phyloP scores from a whole-genome alignment of 53 echinoderm and acorn worm genomes.

The Crossaster papposus region DNA sequence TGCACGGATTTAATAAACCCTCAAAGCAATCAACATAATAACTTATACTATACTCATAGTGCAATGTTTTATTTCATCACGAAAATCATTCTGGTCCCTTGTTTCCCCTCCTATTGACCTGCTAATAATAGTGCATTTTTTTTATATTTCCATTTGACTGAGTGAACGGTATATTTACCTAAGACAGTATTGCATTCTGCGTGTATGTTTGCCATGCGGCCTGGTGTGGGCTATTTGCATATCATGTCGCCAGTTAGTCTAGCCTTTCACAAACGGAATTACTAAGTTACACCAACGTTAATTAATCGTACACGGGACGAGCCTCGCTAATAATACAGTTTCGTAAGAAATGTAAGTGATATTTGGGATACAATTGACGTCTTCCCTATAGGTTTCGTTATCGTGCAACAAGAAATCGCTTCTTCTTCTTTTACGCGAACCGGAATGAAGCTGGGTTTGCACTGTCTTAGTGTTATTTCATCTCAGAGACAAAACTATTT shows the following conservation, averaged over 20 bases:
- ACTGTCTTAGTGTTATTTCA: background rate
- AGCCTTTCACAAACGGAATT: slow-evolving; percentile 35
- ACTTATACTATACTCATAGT: too few species aligned
- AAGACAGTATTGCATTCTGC: slow-evolving; percentile 35
- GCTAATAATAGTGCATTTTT: slow-evolving; percentile 14
- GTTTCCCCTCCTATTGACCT: slow-evolving; percentile 28
- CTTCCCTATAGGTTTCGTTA: background rate
- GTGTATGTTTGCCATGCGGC: slow-evolving; percentile 39
- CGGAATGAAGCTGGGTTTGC: background rate
- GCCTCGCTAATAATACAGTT: background rate
- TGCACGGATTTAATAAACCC: background rate
- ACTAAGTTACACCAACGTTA: slow-evolving; percentile 44
- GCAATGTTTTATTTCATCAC: background rate
- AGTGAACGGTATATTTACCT: slow-evolving; percentile 29
- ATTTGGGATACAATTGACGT: slow-evolving; percentile 17
- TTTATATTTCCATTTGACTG: background rate
- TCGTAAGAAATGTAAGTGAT: slow-evolving; percentile 43
- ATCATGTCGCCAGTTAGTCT: slow-evolving; percentile 46
- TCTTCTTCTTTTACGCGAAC: too few species aligned
- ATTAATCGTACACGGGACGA: slow-evolving; percentile 25
- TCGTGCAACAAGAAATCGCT: background rate
- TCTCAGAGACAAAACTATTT: background rate
- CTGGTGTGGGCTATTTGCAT: slow-evolving; percentile 48
- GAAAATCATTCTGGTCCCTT: background rate
- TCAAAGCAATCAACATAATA: background rate